Base-by-base conservation (phyloP, 1,140 invertebrate genomes). In the Drosophila hydei region DNA sequence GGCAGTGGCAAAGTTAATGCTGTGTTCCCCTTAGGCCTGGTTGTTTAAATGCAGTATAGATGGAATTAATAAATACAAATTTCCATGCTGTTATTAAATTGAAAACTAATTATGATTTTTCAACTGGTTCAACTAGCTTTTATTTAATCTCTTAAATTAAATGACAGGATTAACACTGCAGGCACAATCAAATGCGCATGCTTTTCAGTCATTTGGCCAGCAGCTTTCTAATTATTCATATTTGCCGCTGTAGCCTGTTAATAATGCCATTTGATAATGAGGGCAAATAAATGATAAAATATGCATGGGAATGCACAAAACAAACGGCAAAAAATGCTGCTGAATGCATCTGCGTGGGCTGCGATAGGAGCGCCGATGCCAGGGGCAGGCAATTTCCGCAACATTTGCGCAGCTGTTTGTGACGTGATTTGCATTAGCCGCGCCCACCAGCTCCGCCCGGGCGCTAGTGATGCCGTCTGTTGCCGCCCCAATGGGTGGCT, bases 261-360 rank as follows among this genome's bases (percentile, higher is more conserved):
- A 74, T 69, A 54, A 16, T 25, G 4, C 25, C 27, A 43, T 43
- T 56, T 45, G 30, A 64, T 77, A 77, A 85, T 87, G 65, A 77
- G 77, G 40, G 16, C 55, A 58, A 80, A 87, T 77, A 65, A 72
- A 81, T 81, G 74, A 81, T 85, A 85, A 85, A 81, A 75, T 78
- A 87, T 81, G 75, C 74, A 78, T 69, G 21, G 21, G 43, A 40
- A 47, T 72, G 51, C 30, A 45, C 27, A 51, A 38, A 56, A 42
- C 3, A n/a, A n/a, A n/a, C n/a, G n/a, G n/a, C n/a, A 40, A 40
- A 40, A 4, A 40, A 40, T 8, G 27, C 14, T 16, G 38, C 38
- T 7, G 16, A 42, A 42, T 42, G 38, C 14, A 14, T 18, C n/a
- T 42, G 38, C 50, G 4, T n/a, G 11, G 16, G 11, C 3, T 27